These are phyloP conservation scores for Keiferia lycopersicella DNA, from an alignment of 2,888 invertebrate genomes.

Conservation along the genomic window DNA sequence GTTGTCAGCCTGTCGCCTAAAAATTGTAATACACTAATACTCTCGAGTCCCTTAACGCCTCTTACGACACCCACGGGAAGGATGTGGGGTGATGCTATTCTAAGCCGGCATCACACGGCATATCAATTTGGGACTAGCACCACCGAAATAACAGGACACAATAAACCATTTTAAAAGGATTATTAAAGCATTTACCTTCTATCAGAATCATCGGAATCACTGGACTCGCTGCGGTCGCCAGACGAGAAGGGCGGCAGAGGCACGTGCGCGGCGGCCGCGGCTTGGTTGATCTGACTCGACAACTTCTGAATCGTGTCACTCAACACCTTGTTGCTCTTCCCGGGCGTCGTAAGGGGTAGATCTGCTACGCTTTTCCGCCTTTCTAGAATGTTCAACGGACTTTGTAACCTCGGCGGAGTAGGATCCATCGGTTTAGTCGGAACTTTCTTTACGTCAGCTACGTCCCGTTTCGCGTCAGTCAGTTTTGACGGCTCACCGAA, in stretches of 20 bases:
- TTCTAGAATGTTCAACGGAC: conserved; percentile 66
- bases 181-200: conserved; percentile 56
- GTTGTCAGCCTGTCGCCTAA: too few relatives aligned
- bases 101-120: too few relatives aligned
- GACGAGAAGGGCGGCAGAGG: conserved; percentile 62
- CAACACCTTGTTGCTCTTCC: conserved; percentile 81
- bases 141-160: too few relatives aligned
- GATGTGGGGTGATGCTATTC: too few relatives aligned
- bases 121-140: too few relatives aligned
- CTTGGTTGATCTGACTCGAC: conserved; percentile 76
- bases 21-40: too few relatives aligned
- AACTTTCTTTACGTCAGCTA: conserved; percentile 60
- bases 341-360: conserved; percentile 59
- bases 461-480: conserved; percentile 60
- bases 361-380: conserved; percentile 72
- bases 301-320: conserved; percentile 84
- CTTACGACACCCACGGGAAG: too few relatives aligned
- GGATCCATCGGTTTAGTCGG: conserved; percentile 56
- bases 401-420: conserved; percentile 59
- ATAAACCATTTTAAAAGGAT: too few relatives aligned
- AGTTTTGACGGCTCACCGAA: conserved; percentile 69
- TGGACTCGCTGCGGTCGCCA: conserved; percentile 69
- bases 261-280: conserved; percentile 54
- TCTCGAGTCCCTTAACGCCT: too few relatives aligned
- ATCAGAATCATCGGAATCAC: conserved; percentile 75